phyloP scores from a whole-genome alignment of 2,113 vertebrate species.

The Oncorhynchus mykiss region DNA sequence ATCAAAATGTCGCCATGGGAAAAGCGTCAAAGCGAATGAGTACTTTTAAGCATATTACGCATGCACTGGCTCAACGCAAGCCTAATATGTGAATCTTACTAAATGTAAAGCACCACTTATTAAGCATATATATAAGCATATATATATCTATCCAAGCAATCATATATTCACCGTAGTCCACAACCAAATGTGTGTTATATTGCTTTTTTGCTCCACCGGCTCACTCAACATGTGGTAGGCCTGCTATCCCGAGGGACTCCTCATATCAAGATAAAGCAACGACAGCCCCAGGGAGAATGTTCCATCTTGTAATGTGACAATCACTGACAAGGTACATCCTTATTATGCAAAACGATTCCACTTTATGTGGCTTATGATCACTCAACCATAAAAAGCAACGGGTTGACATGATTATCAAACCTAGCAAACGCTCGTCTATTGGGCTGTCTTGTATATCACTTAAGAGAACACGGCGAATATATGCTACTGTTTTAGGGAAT shows the following conservation, averaged over 20 bases:
- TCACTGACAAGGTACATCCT: constrained; percentile 68
- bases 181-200: constrained; percentile 16
- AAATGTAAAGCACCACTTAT: neutral
- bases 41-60: neutral
- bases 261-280: constrained; percentile 19
- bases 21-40: neutral
- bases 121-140: neutral
- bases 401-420: constrained; percentile 25
- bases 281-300: constrained; percentile 54
- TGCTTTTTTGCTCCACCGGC: neutral
- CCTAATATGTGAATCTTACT: constrained; percentile 1
- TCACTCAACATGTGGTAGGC: constrained; percentile 17
- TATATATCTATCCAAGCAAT: too few relatives aligned
- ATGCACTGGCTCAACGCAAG: neutral
- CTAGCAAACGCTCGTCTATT: neutral
- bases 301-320: constrained; percentile 71
- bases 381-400: constrained; percentile 37
- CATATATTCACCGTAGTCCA: neutral
- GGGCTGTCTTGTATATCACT: neutral
- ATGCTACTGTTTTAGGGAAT: too few relatives aligned
- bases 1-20: constrained; percentile 8
- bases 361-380: constrained; percentile 49
- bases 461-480: too few relatives aligned
- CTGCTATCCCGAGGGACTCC: constrained; percentile 27
- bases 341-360: constrained; percentile 60